Percentiles rank a stretch among this genome's conserved stretches.
phyloP scores from a whole-genome alignment of 2,888 invertebrate genomes.

The Drosophila koepferae region DNA sequence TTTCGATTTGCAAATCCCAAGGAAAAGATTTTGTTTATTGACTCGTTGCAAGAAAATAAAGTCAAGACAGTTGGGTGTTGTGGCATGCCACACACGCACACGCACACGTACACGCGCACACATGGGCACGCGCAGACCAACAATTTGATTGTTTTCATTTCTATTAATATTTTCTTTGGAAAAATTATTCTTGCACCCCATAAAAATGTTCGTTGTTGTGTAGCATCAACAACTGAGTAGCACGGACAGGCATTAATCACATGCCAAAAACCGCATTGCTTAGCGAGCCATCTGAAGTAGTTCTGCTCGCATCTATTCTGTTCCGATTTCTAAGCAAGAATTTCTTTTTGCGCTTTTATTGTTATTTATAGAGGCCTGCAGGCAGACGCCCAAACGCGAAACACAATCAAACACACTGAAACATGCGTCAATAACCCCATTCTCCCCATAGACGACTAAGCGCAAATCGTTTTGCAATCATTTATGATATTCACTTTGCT shows the following conservation, averaged over 20 bases:
- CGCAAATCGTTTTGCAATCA: slow-evolving; percentile 56
- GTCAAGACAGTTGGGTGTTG: slow-evolving; percentile 28
- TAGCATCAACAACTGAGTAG: slow-evolving; percentile 38
- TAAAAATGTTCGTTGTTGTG: slow-evolving; percentile 54
- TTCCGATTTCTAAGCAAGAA: slow-evolving; percentile 41
- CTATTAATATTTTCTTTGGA: slow-evolving; percentile 78
- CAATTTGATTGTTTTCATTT: slow-evolving; percentile 68
- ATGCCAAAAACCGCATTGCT: slow-evolving; percentile 48
- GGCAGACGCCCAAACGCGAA: slow-evolving; percentile 50
- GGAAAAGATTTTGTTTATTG: slow-evolving; percentile 64
- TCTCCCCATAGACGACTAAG: slow-evolving; percentile 48
- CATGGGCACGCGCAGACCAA: not conserved
- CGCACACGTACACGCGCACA: not conserved
- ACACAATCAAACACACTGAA: slow-evolving; percentile 42
- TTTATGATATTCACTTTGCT: slow-evolving; percentile 41
- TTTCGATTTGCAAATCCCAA: slow-evolving; percentile 7
- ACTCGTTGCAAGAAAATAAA: slow-evolving; percentile 62
- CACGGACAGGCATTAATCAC: slow-evolving; percentile 78
- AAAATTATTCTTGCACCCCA: slow-evolving; percentile 76
- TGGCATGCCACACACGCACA: slow-evolving; percentile 20
- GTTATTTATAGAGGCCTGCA: slow-evolving; percentile 60
- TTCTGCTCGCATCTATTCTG: slow-evolving; percentile 34
- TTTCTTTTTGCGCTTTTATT: slow-evolving; percentile 35
- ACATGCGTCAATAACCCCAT: slow-evolving; percentile 80
- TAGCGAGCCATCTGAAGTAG: slow-evolving; percentile 57